Percentiles rank a stretch among this genome's conserved stretches.
Conservation (phyloP, 2,797 vertebrate species). For the Tinamus major region DNA sequence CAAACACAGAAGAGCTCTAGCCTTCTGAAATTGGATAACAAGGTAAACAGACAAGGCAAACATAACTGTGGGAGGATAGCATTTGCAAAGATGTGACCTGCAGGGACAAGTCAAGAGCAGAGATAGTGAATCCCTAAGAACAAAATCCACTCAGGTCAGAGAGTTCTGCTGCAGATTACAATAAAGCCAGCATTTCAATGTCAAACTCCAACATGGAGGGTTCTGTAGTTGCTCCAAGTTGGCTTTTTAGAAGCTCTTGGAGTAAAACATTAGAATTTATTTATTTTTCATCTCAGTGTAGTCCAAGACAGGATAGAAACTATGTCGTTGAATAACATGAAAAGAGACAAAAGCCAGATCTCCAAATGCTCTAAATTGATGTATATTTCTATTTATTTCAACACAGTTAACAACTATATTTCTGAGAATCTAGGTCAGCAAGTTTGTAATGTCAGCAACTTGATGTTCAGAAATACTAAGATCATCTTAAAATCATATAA, state of each 20-base stretch:
- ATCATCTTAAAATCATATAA: not conserved
- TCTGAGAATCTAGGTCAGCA: not conserved
- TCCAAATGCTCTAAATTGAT: not conserved
- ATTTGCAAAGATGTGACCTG: constrained; percentile 9
- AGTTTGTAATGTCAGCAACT: not conserved
- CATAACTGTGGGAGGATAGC: not conserved
- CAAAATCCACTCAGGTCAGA: not conserved
- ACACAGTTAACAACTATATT: not conserved
- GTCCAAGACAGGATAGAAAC: not conserved
- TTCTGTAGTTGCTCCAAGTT: not conserved
- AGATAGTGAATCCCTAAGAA: not conserved
- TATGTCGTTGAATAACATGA: not conserved
- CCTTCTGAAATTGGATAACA: not conserved
- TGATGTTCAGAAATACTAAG: not conserved
- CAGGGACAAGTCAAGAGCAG: not conserved
- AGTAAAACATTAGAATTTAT: not conserved
- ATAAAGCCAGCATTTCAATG: not conserved
- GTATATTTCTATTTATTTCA: not conserved
- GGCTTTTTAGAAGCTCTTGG: not conserved
- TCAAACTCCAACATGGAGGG: not conserved
- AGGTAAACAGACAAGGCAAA: constrained; percentile 22
- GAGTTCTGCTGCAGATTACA: not conserved
- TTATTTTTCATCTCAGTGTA: not conserved
- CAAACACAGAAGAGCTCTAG: not conserved
- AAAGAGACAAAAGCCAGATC: not conserved